Evolutionary conservation across 2,888 invertebrate species (phyloP), one percentile per base, ranked within the genome.

Genomic region (Abrostola triplasia): DNA sequence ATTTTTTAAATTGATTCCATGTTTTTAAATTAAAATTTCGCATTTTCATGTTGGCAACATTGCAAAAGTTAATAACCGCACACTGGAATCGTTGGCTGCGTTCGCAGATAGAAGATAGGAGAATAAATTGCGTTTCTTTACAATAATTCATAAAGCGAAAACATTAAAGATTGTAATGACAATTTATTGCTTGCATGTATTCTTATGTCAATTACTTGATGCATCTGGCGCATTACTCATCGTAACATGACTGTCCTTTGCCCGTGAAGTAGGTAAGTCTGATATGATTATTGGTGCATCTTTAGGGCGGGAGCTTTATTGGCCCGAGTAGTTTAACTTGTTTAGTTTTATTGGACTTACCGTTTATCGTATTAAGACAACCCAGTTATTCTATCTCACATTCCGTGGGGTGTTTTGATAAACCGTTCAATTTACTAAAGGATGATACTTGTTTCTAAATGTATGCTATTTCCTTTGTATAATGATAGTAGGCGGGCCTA

Each of bases 281-380:
- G 84, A 86, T 85, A 86, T 82, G 82, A 81, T 86, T 84, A 84
- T 79, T 80, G 85, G 79, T 82, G 84, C 83, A 84, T 84, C 79
- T 82, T 78, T 81, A 78, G 79, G 84, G 83, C 82, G 82, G 75
- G 80, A 88, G 83, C 84, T 90, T 92, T 90, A 92, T 91, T 89
- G 89, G 84, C 80, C 83, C 61, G 78, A 76, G 81, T 84, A 88
- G 88, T 90, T 92, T 89, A 90, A 91, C 91, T 92, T 92, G 89
- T 93, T 92, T 90, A 92, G 89, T 91, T 92, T 92, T 91, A 92
- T 92, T 92, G 88, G 83, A 68, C 83, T 88, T 87, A 85, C 83
- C 91, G 90, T 92, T 93, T 92, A 92, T 92, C 89, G 90, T 91
- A 90, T 93, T 90, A 91, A 92, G 90, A 88, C 85, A 86, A 86